Percentiles rank a stretch among this genome's conserved stretches.
Conservation (phyloP, 2,888 invertebrate genomes). For the Hypomecis atomaria region DNA sequence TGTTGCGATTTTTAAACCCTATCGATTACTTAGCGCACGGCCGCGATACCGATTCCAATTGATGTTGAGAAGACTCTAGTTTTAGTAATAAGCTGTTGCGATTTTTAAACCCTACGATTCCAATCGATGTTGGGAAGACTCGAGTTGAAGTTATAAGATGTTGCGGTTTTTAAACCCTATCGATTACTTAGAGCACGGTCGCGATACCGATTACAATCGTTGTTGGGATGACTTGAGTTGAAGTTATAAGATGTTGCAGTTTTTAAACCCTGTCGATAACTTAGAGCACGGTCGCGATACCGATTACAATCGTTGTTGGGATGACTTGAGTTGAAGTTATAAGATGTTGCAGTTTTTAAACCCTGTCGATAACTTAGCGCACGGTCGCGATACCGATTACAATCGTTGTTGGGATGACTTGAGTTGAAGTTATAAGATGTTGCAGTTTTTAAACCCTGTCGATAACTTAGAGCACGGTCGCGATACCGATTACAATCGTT, state of each 20-base stretch:
- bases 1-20: no score
- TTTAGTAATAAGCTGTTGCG: background rate
- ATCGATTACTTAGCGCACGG: no score
- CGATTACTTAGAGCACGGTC: no score
- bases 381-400: conserved; percentile 11
- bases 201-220: conserved; percentile 12
- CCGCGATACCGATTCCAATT: conserved; percentile 10
- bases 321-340: conserved; percentile 3
- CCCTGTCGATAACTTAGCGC: no score
- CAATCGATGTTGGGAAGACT: conserved; percentile 16
- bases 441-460: no score
- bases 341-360: no score
- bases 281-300: conserved; percentile 19
- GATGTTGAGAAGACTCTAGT: conserved; percentile 13
- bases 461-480: no score
- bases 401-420: conserved; percentile 15
- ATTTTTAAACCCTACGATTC: background rate
- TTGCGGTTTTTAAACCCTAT: no score
- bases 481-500: conserved; percentile 13
- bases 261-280: no score
- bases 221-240: conserved; percentile 9
- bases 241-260: background rate
- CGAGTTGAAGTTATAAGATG: background rate
- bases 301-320: conserved; percentile 12
- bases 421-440: background rate